Evolutionary conservation across 2,797 vertebrate genomes (phyloP), one percentile per base, ranked within the genome.

Genomic region (Tiaroga cobitis): DNA sequence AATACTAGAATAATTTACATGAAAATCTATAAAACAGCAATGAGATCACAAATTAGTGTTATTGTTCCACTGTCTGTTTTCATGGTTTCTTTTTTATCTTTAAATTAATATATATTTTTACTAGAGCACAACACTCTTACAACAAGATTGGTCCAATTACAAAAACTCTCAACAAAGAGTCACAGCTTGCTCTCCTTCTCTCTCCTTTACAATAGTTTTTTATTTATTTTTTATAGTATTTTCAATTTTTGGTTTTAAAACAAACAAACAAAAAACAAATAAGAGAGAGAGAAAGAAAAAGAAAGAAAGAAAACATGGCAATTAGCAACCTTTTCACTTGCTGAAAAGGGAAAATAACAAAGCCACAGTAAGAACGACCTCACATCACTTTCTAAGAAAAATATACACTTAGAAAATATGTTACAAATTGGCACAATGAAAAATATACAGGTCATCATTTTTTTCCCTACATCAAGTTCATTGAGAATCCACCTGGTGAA

Each of bases 341-440:
- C 97, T 95, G 95, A 90, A 94, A 90, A 96, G 97, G 97, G 96
- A 97, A 96, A 96, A 97, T 97, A 98, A 99, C 89, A 85, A 89
- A 90, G 89, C 94, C 94, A 97, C 97, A 97, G 95, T 97, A 98
- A 99, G 97, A 97, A 98, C 98, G 97, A 99, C 98, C 98, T 98
- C 98, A 99, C 98, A 97, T 96, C 98, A 99, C 98, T 99, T 99
- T 96, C 98, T 99, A 99, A 99, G 98, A 99, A 99, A 99, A 99
- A 99, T 99, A 99, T 99, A 99, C 98, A 99, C 98, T 99, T 99
- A 99, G 98, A 99, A 99, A 99, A 99, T 99, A 99, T 99, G 96
- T 98, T 99, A 99, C 98, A 99, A 99, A 99, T 99, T 98, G 98
- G 98, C 98, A 99, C 98, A 97, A 98, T 99, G 96, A 99, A 99